Conservation (phyloP, 2,113 vertebrate species). For the Seriola aureovittata region DNA sequence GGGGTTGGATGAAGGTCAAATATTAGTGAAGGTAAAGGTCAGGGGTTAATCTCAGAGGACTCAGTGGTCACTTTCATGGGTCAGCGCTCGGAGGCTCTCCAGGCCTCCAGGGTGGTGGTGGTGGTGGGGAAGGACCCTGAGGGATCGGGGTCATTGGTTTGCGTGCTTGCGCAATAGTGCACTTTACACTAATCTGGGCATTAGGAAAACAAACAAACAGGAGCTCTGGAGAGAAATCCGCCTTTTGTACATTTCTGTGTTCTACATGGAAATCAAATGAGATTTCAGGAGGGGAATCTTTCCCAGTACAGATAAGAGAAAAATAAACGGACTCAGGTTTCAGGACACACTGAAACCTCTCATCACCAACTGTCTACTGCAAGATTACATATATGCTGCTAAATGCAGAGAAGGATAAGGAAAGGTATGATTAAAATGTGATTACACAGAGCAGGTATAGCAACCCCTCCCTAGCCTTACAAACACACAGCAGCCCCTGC, state of each 20-base stretch:
- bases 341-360: conserved; percentile 34
- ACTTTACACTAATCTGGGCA: conserved; percentile 53
- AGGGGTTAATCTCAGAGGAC: conserved; percentile 62
- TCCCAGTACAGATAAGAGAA: conserved; percentile 14
- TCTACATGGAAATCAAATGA: conserved; percentile 29
- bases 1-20: conserved; percentile 51
- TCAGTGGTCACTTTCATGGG: conserved; percentile 56
- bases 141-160: conserved; percentile 47
- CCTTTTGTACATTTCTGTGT: conserved; percentile 27
- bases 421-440: conserved; percentile 65
- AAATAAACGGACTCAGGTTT: background rate
- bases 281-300: background rate
- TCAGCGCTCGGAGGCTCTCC: conserved; percentile 51
- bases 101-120: conserved; percentile 25
- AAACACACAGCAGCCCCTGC: conserved; percentile 41
- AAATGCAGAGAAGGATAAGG: conserved; percentile 40
- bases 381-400: conserved; percentile 45
- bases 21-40: conserved; percentile 61
- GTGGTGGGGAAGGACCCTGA: background rate
- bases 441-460: conserved; percentile 65
- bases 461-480: conserved; percentile 3
- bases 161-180: conserved; percentile 40
- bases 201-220: conserved; percentile 55
- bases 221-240: conserved; percentile 13
- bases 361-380: conserved; percentile 17